Conservation (phyloP, 2,797 vertebrate genomes). For the Notoglanidium macrostoma region DNA sequence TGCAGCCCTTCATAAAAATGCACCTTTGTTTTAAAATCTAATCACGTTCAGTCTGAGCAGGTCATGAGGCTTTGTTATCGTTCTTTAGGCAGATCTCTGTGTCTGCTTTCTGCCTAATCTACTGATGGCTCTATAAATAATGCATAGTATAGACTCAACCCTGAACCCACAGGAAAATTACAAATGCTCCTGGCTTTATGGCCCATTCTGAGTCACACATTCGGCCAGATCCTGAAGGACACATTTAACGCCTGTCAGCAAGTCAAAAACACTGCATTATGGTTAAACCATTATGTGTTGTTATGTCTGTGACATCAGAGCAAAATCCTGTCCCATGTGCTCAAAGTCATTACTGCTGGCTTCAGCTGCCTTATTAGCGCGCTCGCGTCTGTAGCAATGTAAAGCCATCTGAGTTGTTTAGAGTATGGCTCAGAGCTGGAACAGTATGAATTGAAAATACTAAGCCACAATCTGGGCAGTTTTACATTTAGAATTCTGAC, state of each 20-base stretch:
- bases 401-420: not conserved
- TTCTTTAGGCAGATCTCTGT: not conserved
- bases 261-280: conserved; percentile 31
- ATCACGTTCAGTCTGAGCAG: not conserved
- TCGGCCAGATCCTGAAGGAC: not conserved
- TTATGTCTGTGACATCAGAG: conserved; percentile 10
- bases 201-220: conserved; percentile 41
- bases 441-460: not conserved
- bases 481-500: not conserved
- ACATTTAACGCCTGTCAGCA: conserved; percentile 35
- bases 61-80: not conserved
- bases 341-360: conserved; percentile 21
- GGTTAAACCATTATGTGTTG: conserved; percentile 6
- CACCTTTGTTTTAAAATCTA: not conserved
- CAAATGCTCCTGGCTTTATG: conserved; percentile 40
- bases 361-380: not conserved
- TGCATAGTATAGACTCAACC: conserved; percentile 50
- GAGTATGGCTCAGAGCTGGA: not conserved
- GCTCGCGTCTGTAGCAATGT: not conserved
- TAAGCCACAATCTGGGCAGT: not conserved
- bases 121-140: conserved; percentile 60
- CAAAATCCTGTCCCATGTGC: conserved; percentile 12
- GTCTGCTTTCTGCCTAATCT: conserved; percentile 35
- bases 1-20: not conserved
- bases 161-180: conserved; percentile 41